Evolutionary conservation across 2,888 invertebrate genomes (phyloP), one percentile per base, ranked within the genome.

Genomic region (Pocota personata): DNA sequence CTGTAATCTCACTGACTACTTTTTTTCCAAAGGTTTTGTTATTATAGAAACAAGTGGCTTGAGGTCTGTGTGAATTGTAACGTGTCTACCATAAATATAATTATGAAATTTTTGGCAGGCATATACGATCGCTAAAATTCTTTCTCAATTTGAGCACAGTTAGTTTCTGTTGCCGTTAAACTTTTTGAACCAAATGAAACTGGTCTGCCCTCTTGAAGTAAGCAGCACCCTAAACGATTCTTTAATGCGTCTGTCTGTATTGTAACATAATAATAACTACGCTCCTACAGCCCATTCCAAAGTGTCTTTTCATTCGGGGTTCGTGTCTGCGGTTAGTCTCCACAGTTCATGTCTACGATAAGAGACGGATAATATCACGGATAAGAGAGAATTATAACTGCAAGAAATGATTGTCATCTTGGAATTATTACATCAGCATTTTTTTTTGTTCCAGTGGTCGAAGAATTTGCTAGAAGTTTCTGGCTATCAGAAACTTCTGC

Each of bases 91-190:
- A 46, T 82, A 72, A 12, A 77, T 71, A 55, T 72, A 88, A 62
- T 72, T 37, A 43, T 87, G 80, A 72, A 88, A 89, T 72, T 83
- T 75, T 77, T 80, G 14, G 72, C 71, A 83, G n/a, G 75, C 62
- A 46, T 87, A 88, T 21, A 67, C 57, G 35, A 88, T 67, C 16
- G 86, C 78, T 35, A 76, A n/a, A 88, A 58, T 69, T 89, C 87
- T 72, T 88, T 88, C 79, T 88, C 88, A 57, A 72, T 72, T 67
- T 87, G 78, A 14, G 79, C 69, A 55, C 62, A 69, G 37, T 37
- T 52, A 52, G 60, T 77, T 55, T 83, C 83, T 32, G 73, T 67
- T 19, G 58, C 32, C 1, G 83, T 73, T 7, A 88, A 46, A 32
- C 76, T 79, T 71, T 80, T 73, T 5, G 87, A 87, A n/a, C 72